Evolutionary conservation across 2,888 invertebrate species (phyloP), one percentile per base, ranked within the genome.

Genomic region (Agonopterix heracliana): DNA sequence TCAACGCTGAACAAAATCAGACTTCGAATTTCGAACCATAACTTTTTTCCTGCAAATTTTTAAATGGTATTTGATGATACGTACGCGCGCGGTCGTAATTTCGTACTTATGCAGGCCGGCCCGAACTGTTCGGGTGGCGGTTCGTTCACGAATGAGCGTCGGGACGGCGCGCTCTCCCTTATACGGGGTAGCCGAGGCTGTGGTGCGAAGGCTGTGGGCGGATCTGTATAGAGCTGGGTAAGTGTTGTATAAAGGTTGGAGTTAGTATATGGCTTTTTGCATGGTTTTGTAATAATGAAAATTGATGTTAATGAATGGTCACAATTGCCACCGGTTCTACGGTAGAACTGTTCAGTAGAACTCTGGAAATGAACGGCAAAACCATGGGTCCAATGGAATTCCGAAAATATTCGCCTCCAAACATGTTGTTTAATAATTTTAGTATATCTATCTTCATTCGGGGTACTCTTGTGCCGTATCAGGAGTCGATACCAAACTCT

Each of bases 1-100:
- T n/a, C 38, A 38, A n/a, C 9, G 38, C 38, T 9, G 9, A 9
- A n/a, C 10, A 60, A 60, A 54, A 61, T 64, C 36, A 47, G 55
- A 59, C 36, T 60, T 58, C 52, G 50, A 60, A 61, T 51, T 26
- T 26, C 26, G 26, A 26, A 26, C 26, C 26, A 7, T 26, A 26
- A 26, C 26, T n/a, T 38, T 36, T 38, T 38, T 38, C 38, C 38
- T 38, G n/a, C 2, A 38, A n/a, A 10, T 9, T 38, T 38, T 38
- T 3, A 38, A 38, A 38, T 38, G 38, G n/a, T n/a, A 26, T 26
- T 26, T 54, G 48, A 40, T 51, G 61, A 79, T 84, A 86, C 84
- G 66, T 85, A 85, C 84, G 81, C 83, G 78, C 82, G 84, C 82
- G 82, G 74, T 81, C 61, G 70, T 67, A 57, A 66, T 51, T 59